Conservation (phyloP, 2,888 invertebrate species). For the Ptychoptera albimana region DNA sequence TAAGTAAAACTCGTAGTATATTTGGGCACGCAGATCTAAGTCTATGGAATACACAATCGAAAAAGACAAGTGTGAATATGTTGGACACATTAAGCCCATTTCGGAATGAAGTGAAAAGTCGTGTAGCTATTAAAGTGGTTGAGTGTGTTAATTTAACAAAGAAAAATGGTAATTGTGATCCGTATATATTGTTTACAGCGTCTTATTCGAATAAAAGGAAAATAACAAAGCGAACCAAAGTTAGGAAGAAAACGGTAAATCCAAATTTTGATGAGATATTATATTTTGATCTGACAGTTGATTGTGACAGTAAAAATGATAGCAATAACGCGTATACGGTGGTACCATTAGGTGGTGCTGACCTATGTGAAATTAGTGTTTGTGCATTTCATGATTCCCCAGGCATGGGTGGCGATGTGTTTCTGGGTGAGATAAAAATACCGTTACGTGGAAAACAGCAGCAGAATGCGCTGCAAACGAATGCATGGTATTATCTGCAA, state of each 20-base stretch:
- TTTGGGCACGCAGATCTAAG: constrained; percentile 15
- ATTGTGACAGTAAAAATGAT: constrained; percentile 32
- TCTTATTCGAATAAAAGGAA: constrained; percentile 66
- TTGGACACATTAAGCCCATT: constrained; percentile 8
- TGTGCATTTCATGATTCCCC: constrained; percentile 74
- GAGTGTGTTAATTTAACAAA: constrained; percentile 80
- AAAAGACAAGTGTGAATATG: constrained; percentile 8
- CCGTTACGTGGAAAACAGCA: constrained; percentile 53
- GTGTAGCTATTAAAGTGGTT: constrained; percentile 47
- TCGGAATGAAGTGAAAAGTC: constrained; percentile 16
- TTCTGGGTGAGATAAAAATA: constrained; percentile 75
- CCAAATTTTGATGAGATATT: constrained; percentile 82
- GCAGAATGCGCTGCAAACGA: constrained; percentile 40
- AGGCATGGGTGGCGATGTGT: constrained; percentile 64
- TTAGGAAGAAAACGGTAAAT: constrained; percentile 77
- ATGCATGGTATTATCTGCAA: constrained; percentile 65
- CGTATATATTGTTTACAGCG: constrained; percentile 69
- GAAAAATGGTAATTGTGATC: constrained; percentile 82
- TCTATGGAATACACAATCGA: constrained; percentile 12
- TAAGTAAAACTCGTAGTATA: constrained; percentile 14
- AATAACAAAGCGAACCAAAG: constrained; percentile 66
- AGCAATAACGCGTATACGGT: constrained; percentile 38
- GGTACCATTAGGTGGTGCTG: constrained; percentile 40
- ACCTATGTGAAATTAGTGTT: constrained; percentile 65
- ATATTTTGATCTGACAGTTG: constrained; percentile 52